Evolutionary conservation across 2,797 vertebrate genomes (phyloP), one percentile per base, ranked within the genome.

Genomic region (Muraenolepis orangiensis): DNA sequence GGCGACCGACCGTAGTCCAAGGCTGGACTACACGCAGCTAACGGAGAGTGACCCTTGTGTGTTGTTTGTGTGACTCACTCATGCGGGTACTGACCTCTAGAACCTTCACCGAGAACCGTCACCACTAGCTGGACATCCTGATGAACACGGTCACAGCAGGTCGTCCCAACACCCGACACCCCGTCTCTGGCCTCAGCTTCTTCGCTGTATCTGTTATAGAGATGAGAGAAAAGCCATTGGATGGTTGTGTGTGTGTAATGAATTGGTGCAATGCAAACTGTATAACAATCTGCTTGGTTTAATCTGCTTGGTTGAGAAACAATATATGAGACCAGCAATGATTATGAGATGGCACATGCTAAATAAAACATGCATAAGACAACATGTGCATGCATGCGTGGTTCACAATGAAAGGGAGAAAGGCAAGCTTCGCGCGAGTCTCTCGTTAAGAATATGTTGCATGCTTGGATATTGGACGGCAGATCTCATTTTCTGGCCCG

Each of bases 51-150:
- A n/a, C n/a, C n/a, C n/a, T n/a, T n/a, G n/a, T 3, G 10, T 29
- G 26, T 10, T 16, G 29, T 31, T 67, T 11, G 36, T 42, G 57
- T 1, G 11, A 72, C 69, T 78, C 83, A 72, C 69, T 78, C 83
- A 46, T 74, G 31, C 57, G n/a, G 64, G 69, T 74, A 87, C 93
- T 92, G 80, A 93, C 93, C 93, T 89, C 82, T 85, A 87, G 82
- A 90, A 87, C 91, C 86, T 89, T 92, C 85, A 94, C 78, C 85
- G 87, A 82, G 84, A 91, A 89, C 81, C 0, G n/a, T 1, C 77
- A 70, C 72, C 79, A 72, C 76, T 78, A 83, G 69, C 69, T 81
- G 70, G 67, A 88, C 91, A 93, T 92, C 69, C 74, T 85, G 79
- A 75, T 42, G 28, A 64, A 64, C 23, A 74, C 61, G 32, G 73